Conservation (phyloP, 2,113 vertebrate species). For the Hyla sarda region DNA sequence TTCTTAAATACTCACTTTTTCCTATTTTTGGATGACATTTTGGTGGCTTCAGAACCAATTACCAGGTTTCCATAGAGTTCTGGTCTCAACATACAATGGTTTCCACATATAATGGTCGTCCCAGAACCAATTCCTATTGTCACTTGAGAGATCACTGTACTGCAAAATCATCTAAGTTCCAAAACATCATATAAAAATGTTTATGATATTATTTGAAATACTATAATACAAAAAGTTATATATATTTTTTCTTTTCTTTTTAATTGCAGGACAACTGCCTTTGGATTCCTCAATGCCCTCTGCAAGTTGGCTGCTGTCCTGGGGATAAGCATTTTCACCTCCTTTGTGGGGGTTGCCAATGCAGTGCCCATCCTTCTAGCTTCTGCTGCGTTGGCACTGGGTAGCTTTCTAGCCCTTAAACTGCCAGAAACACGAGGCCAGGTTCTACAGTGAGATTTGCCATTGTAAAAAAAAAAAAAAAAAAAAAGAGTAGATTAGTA, state of each 20-base stretch:
- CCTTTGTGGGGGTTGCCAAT: slow-evolving; percentile 94
- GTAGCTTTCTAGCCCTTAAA: slow-evolving; percentile 92
- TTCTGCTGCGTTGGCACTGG: slow-evolving; percentile 85
- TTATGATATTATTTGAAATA: neutral
- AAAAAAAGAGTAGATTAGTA: slow-evolving; percentile 62
- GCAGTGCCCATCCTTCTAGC: slow-evolving; percentile 93
- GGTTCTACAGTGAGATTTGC: slow-evolving; percentile 85
- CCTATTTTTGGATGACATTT: no score
- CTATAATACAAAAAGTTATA: no score
- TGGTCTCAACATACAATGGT: no score
- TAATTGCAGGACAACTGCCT: slow-evolving; percentile 85
- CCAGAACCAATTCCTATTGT: no score
- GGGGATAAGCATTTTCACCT: slow-evolving; percentile 97
- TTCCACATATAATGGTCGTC: no score
- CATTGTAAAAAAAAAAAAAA: neutral
- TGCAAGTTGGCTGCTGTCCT: slow-evolving; percentile 92
- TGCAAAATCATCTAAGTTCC: no score
- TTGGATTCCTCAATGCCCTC: slow-evolving; percentile 94
- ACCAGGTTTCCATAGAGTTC: no score
- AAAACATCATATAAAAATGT: neutral
- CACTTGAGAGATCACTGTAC: no score
- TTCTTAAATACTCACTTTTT: no score
- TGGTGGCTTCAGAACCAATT: no score
- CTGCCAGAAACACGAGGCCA: slow-evolving; percentile 92
- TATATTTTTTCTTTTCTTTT: neutral